A percentile compares a stretch with the other conserved stretches of the same genome.
These are phyloP conservation scores for Redunca redunca DNA, from an alignment of 2,113 vertebrate species.

Conservation along the genomic window DNA sequence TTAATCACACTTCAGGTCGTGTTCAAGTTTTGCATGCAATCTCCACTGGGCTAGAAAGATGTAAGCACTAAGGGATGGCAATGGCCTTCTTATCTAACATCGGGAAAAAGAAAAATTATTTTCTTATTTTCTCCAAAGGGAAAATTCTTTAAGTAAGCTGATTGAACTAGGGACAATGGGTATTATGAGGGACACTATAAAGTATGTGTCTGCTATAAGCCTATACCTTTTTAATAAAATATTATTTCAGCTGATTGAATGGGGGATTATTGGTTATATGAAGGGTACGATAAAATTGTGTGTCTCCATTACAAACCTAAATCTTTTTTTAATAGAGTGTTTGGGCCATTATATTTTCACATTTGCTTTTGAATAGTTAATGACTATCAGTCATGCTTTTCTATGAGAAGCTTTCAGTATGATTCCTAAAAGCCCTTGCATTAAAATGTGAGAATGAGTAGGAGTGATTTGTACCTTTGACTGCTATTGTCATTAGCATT, in stretches of 20 bases:
- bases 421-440: background rate
- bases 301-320: background rate
- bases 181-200: background rate
- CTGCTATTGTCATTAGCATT: constrained; percentile 2
- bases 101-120: background rate
- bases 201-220: background rate
- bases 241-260: background rate
- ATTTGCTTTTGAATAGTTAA: constrained; percentile 24
- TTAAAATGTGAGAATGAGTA: background rate
- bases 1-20: background rate
- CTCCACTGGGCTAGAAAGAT: background rate
- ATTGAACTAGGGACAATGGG: background rate
- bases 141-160: background rate
- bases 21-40: background rate
- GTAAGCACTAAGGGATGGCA: background rate
- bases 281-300: background rate
- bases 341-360: background rate
- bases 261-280: background rate
- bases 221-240: background rate
- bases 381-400: background rate
- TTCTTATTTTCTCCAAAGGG: background rate
- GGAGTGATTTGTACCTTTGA: background rate
- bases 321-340: background rate
- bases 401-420: background rate
- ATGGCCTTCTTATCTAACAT: background rate